Conservation (phyloP, 2,113 vertebrate genomes). For the Leucopternis melanops region DNA sequence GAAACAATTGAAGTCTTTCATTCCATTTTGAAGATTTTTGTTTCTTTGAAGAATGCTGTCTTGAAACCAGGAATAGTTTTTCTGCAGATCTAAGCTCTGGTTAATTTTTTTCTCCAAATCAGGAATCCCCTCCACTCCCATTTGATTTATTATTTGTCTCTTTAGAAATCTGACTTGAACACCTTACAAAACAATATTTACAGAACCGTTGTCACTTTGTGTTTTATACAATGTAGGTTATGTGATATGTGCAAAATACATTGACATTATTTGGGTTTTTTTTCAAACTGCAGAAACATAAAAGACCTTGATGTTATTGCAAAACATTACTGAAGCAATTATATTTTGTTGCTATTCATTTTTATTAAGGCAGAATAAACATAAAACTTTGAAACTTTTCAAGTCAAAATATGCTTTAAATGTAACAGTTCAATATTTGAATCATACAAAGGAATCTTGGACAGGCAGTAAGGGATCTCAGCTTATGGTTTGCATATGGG, state of each 20-base stretch:
- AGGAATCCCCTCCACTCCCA: not conserved
- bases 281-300: constrained; percentile 33
- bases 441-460: not conserved
- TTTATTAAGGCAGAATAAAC: not conserved
- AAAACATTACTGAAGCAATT: constrained; percentile 56
- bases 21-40: constrained; percentile 43
- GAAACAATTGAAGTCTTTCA: constrained; percentile 50
- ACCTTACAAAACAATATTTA: constrained; percentile 49
- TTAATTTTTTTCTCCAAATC: not conserved
- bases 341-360: constrained; percentile 27
- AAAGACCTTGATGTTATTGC: constrained; percentile 45
- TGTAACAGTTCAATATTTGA: not conserved
- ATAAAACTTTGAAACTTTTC: constrained; percentile 1
- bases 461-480: not conserved
- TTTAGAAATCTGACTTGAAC: constrained; percentile 50
- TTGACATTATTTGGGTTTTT: not conserved
- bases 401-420: not conserved
- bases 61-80: constrained; percentile 34
- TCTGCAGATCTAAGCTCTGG: constrained; percentile 33
- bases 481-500: not conserved
- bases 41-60: constrained; percentile 62
- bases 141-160: constrained; percentile 48
- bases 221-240: constrained; percentile 27
- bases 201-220: constrained; percentile 36
- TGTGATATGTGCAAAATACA: not conserved